A percentile compares a stretch with the other conserved stretches of the same genome.
These are phyloP conservation scores for Drepana falcataria DNA, from an alignment of 2,888 invertebrate genomes.

Conservation along the genomic window DNA sequence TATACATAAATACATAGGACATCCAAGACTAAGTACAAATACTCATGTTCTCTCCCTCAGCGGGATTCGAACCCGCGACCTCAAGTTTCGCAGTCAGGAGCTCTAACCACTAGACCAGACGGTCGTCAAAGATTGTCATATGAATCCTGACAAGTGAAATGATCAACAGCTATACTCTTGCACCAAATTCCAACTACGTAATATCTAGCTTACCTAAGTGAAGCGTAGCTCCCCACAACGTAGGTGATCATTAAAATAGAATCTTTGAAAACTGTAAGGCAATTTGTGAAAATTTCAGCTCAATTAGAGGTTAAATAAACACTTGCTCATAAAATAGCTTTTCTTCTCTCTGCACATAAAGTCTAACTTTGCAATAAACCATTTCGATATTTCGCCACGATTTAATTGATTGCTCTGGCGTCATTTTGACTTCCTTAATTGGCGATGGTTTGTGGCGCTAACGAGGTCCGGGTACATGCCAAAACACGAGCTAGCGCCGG, in stretches of 20 bases:
- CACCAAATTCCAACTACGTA: constrained; percentile 21
- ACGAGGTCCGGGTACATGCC: constrained; percentile 60
- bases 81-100: too few species aligned
- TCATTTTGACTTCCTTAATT: constrained; percentile 58
- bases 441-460: constrained; percentile 55
- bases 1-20: too few species aligned
- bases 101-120: too few species aligned
- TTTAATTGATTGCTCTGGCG: constrained; percentile 52
- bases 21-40: too few species aligned
- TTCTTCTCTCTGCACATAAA: constrained; percentile 2
- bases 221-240: constrained; percentile 40
- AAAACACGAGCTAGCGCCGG: constrained; percentile 49
- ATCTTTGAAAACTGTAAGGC: constrained; percentile 20
- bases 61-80: too few species aligned
- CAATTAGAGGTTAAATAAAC: neutral
- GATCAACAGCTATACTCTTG: constrained; percentile 17
- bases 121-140: too few species aligned
- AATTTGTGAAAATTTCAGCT: neutral
- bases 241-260: constrained; percentile 50
- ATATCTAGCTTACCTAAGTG: constrained; percentile 51
- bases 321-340: too few species aligned
- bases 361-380: constrained; percentile 22
- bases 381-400: constrained; percentile 38
- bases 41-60: too few species aligned
- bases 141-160: too few species aligned